Conservation (phyloP, 2,888 invertebrate genomes). For the Xestobium rufovillosum region DNA sequence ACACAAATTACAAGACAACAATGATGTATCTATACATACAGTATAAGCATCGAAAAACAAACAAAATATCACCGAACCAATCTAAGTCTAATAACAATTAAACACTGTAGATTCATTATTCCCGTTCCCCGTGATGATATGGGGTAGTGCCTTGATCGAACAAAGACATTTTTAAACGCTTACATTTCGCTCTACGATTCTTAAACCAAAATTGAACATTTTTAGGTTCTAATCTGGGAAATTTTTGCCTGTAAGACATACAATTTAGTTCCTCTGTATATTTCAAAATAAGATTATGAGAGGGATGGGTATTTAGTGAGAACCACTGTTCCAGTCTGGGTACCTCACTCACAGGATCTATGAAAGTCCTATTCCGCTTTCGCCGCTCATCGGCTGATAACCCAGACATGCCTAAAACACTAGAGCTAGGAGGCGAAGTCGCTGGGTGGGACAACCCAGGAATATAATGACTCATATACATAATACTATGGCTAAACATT, state of each 20-base stretch:
- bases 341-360: slow-evolving; percentile 98
- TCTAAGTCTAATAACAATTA: slow-evolving; percentile 18
- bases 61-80: slow-evolving; percentile 24
- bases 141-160: slow-evolving; percentile 67
- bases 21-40: slow-evolving; percentile 15
- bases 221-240: slow-evolving; percentile 96
- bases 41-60: slow-evolving; percentile 11
- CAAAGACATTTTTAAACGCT: slow-evolving; percentile 85
- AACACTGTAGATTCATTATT: slow-evolving; percentile 37
- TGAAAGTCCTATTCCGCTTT: slow-evolving; percentile 95
- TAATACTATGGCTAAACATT: slow-evolving; percentile 83
- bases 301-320: slow-evolving; percentile 95
- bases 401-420: slow-evolving; percentile 48
- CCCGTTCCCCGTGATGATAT: slow-evolving; percentile 53
- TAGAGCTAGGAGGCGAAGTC: slow-evolving; percentile 52
- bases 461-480: slow-evolving; percentile 89
- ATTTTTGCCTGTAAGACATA: slow-evolving; percentile 96
- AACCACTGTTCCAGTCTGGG: slow-evolving; percentile 94
- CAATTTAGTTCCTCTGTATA: slow-evolving; percentile 96
- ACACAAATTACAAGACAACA: slow-evolving; percentile 22
- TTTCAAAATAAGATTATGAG: slow-evolving; percentile 94
- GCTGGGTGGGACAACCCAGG: slow-evolving; percentile 50
- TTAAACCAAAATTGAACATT: slow-evolving; percentile 99
- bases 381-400: slow-evolving; percentile 77
- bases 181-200: slow-evolving; percentile 96